A percentile compares a stretch with the other conserved stretches of the same genome.
Evolutionary conservation across 2,797 vertebrate species (phyloP).

Genomic region (Acomys russatus): DNA sequence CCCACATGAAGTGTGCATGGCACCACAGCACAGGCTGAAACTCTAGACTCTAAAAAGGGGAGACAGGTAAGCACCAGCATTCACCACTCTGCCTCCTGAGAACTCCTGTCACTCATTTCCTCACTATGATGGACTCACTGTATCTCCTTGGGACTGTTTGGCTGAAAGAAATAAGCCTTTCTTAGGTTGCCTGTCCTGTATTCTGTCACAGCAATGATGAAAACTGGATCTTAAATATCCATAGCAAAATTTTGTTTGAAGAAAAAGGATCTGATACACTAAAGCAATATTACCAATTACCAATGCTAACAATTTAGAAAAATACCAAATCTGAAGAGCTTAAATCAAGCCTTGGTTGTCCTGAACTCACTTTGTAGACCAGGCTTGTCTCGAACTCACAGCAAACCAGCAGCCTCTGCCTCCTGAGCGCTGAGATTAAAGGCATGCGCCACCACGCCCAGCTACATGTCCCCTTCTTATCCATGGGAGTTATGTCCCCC

Average conservation of each 20-base stretch:
- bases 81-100: not conserved
- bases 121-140: no score
- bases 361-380: no score
- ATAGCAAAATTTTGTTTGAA: not conserved
- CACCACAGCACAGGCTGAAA: not conserved
- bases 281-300: slow-evolving; percentile 23
- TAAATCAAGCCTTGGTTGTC: slow-evolving; percentile 30
- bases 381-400: no score
- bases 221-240: not conserved
- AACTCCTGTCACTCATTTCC: no score
- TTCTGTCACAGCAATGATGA: not conserved
- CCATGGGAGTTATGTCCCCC: not conserved
- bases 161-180: not conserved
- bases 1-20: not conserved
- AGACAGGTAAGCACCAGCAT: not conserved
- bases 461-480: not conserved
- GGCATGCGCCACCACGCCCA: no score
- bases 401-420: no score
- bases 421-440: no score
- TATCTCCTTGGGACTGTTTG: not conserved
- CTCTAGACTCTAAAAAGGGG: not conserved
- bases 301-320: slow-evolving; percentile 29
- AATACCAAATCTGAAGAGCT: slow-evolving; percentile 44
- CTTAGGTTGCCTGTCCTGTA: not conserved
- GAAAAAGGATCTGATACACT: not conserved